These are phyloP conservation scores for Megastigmus dorsalis DNA, from an alignment of 2,888 invertebrate genomes.

Conservation along the genomic window DNA sequence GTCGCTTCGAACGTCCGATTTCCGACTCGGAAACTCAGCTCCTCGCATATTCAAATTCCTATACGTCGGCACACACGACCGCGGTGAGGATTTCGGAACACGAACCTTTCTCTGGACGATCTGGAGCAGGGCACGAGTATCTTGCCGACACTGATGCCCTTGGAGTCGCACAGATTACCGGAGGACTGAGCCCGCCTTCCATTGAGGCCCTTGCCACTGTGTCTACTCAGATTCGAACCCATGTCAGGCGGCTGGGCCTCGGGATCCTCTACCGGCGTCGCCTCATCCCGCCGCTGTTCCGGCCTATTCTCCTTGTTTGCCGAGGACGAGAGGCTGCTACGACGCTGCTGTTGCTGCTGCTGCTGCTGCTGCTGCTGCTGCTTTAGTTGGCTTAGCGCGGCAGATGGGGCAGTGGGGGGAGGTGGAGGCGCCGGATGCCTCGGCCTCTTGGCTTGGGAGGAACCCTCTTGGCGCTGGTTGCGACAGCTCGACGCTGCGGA, in stretches of 20 bases:
- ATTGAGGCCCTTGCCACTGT: constrained; percentile 82
- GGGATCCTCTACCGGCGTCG: constrained; percentile 10
- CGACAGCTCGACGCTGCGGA: constrained; percentile 62
- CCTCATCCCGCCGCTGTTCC: constrained; percentile 30
- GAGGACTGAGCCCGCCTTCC: constrained; percentile 84
- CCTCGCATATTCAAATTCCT: too few species aligned
- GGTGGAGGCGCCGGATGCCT: constrained; percentile 57
- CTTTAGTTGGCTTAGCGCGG: too few species aligned
- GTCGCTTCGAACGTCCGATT: too few species aligned
- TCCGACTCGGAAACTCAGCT: too few species aligned
- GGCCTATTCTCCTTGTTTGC: constrained; percentile 69
- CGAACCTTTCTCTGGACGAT: constrained; percentile 67
- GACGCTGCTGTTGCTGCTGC: neutral
- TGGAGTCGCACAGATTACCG: constrained; percentile 83
- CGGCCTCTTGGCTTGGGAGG: constrained; percentile 53
- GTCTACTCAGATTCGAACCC: constrained; percentile 88
- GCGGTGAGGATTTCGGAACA: too few species aligned
- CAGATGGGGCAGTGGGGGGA: too few species aligned
- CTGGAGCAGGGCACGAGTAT: constrained; percentile 71
- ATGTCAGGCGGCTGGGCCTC: constrained; percentile 73
- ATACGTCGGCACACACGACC: too few species aligned
- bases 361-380: too few species aligned
- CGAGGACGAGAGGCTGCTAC: constrained; percentile 4
- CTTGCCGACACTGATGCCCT: constrained; percentile 70
- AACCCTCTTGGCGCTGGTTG: constrained; percentile 55